phyloP scores from a whole-genome alignment of 2,888 invertebrate species.

The Tetheella fluctuosa region DNA sequence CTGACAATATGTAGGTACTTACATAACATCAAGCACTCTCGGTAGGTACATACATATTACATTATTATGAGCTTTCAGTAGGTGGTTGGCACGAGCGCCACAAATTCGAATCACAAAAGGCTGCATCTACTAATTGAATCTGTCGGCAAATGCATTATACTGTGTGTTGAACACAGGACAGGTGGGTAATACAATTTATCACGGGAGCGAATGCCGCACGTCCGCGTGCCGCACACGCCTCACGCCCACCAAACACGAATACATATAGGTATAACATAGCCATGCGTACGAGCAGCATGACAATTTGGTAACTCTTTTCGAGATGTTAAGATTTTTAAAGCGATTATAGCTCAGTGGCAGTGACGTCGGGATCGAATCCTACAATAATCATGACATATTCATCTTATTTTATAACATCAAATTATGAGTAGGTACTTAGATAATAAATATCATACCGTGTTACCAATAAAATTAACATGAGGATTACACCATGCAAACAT shows the following conservation, averaged over 20 bases:
- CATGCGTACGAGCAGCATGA: not conserved
- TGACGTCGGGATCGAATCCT: too few relatives aligned
- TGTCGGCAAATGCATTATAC: slow-evolving; percentile 32
- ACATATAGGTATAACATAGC: not conserved
- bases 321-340: too few relatives aligned
- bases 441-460: too few relatives aligned
- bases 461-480: too few relatives aligned
- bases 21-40: not conserved
- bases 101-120: slow-evolving; percentile 31
- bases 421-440: too few relatives aligned
- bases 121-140: slow-evolving; percentile 44
- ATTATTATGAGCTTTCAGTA: not conserved
- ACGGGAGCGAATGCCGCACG: slow-evolving; percentile 15
- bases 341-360: too few relatives aligned
- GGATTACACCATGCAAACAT: too few relatives aligned
- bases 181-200: slow-evolving; percentile 30
- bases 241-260: slow-evolving; percentile 6
- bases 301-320: too few relatives aligned
- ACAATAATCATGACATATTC: too few relatives aligned
- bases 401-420: too few relatives aligned
- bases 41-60: not conserved
- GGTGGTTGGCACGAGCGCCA: slow-evolving; percentile 14
- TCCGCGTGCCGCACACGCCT: slow-evolving; percentile 13
- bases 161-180: slow-evolving; percentile 25
- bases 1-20: not conserved